Evolutionary conservation across 2,888 invertebrate genomes (phyloP), one percentile per base, ranked within the genome.

Genomic region (Chaitophorus viminalis): DNA sequence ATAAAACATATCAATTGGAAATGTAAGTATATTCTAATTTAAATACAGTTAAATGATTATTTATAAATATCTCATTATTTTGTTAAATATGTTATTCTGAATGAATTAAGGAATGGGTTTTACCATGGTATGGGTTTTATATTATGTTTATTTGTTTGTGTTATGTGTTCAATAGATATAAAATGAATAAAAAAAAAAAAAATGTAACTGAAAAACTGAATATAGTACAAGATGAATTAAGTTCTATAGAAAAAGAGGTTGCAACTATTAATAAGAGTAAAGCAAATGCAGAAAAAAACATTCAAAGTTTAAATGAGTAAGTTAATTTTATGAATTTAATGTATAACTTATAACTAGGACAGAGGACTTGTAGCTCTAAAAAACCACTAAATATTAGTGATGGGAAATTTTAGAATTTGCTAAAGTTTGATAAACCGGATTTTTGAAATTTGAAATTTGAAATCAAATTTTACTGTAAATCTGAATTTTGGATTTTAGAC

Each of bases 1-100:
- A 96, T 92, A 93, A 94, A 90, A 91, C 95, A 54, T 93, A 94
- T 89, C 96, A 97, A 91, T 94, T 94, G 90, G 93, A 94, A 90
- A 93, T 94, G 94, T 94, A 90, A 92, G 93, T 91, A 46, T 78
- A 52, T 79, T 82, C n/a, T 21, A 39, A 46, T 81, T 82, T 33
- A 54, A 39, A 46, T 81, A 54, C 36, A 29, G 33, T 0, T 18
- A 18, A 31, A 33, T 76, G n/a, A 65, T 11, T 21, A 82, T 46
- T 52, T 68, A 70, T 70, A 54, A 29, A 11, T 36, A 39, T 74
- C 54, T 8, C 29, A 18, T 39, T 70, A n/a, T 82, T 36, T 14
- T 21, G 36, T 31, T 39, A n/a, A 5, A 0, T 8, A 39, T 39
- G 3, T 39, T 39, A 5, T 39, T 9, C 11, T n/a, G n/a, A n/a